Conservation (phyloP, 2,888 invertebrate genomes). For the Drosophila prolongata region DNA sequence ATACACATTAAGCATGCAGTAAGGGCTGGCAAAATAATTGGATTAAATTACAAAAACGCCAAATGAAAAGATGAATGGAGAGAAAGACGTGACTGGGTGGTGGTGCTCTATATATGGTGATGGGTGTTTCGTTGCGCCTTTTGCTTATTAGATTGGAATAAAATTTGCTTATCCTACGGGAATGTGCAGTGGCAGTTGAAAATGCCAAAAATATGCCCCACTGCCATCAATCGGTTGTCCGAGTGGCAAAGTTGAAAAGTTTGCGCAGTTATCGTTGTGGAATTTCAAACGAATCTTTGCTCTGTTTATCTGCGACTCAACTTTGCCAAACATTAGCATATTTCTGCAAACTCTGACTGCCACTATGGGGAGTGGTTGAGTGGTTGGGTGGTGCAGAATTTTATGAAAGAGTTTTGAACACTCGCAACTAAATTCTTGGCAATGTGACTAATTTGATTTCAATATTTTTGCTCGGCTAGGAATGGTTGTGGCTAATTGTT, state of each 20-base stretch:
- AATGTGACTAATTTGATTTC: conserved; percentile 42
- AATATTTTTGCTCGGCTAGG: conserved; percentile 46
- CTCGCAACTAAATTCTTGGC: conserved; percentile 33
- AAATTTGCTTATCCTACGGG: conserved; percentile 43
- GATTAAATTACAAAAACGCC: conserved; percentile 35
- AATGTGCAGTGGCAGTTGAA: conserved; percentile 24
- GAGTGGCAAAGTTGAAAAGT: conserved; percentile 19
- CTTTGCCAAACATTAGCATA: conserved; percentile 51
- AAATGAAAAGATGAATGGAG: conserved; percentile 27
- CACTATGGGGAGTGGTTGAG: conserved; percentile 15
- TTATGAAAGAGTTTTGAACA: conserved; percentile 3
- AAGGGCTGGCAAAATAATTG: conserved; percentile 29
- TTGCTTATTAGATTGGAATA: conserved; percentile 33
- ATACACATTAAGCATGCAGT: conserved; percentile 3
- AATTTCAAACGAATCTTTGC: conserved; percentile 16
- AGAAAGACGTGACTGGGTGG: conserved; percentile 19
- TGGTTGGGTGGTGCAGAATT: conserved; percentile 1
- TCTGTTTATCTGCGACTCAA: conserved; percentile 20
- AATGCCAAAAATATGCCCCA: conserved; percentile 25
- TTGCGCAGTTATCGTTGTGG: conserved; percentile 20
- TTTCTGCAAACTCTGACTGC: conserved; percentile 39
- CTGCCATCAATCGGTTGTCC: conserved; percentile 13
- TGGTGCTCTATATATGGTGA: conserved; percentile 33
- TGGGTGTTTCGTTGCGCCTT: conserved; percentile 18
- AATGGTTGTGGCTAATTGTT: conserved; percentile 65